Base-by-base conservation (phyloP, 2,888 invertebrate genomes). In the Microplitis deprimator region DNA sequence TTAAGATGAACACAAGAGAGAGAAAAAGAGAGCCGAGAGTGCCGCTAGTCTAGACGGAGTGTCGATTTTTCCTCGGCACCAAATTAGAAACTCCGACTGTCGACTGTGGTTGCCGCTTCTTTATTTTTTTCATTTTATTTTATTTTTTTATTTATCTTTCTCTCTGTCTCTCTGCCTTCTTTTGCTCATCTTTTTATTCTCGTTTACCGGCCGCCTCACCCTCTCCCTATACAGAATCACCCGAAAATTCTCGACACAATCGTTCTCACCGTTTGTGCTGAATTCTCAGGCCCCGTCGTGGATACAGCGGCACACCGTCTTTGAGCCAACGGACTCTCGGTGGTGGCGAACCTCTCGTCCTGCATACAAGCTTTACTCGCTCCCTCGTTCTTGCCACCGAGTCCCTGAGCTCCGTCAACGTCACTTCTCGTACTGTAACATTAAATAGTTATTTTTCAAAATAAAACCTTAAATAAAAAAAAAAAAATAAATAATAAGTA, bases 321-420 rank as follows among this genome's bases (percentile, higher is more conserved):
- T 89, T 89, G 81, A 89, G 87, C 89, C 89, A 89, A 82, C 88
- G 89, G 81, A 89, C 89, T 83, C 86, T 87, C 41, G 89, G 89
- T 82, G 89, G 89, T 78, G 89, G 89, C 70, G 89, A 89, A 75
- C 89, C 89, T 82, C 88, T 85, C 83, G 89, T 89, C 82, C 89
- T 85, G 87, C 89, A 89, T 84, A 89, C 89, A 82, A 89, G 88
- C 85, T 89, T 89, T 82, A 89, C 89, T 84, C 87, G 88, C 81
- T 89, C 89, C 81, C 87, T 87, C 87, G 88, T 87, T 86, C 89
- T 88, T 85, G 88, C 89, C 83, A 88, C 88, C 82, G 89, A 89
- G 88, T 89, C 89, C 84, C 88, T 89, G 85, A 89, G 88, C 84
- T 89, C 89, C 83, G 89, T 89, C 86, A 89, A 87, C 85, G 88